These are phyloP conservation scores for Drosophila burlai DNA, from an alignment of 1,140 invertebrate genomes.

Conservation along the genomic window DNA sequence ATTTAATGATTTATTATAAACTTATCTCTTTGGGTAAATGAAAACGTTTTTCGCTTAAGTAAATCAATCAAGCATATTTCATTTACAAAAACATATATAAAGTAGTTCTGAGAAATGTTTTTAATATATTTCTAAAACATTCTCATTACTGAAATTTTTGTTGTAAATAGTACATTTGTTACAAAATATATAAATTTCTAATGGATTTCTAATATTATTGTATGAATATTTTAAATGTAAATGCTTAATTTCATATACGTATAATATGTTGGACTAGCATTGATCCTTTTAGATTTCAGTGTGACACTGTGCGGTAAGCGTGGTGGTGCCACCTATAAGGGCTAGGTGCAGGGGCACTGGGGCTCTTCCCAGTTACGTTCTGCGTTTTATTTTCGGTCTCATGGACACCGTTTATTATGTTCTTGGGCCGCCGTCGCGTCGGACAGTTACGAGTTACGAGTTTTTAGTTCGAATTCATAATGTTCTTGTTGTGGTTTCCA, in stretches of 20 bases:
- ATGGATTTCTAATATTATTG: not conserved
- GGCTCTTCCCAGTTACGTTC: slow-evolving; percentile 39
- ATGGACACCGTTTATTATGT: slow-evolving; percentile 46
- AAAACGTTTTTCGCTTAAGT: not conserved
- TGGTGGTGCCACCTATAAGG: not conserved
- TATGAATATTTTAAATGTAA: not conserved
- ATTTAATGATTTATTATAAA: not conserved
- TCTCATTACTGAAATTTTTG: not conserved
- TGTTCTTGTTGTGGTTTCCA: slow-evolving; percentile 33
- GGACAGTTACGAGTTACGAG: slow-evolving; percentile 34
- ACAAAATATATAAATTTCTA: not conserved
- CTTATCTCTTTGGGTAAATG: not conserved
- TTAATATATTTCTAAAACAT: not conserved
- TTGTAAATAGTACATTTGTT: too few relatives aligned
- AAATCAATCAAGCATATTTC: not conserved
- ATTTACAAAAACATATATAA: not conserved
- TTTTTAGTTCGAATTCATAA: slow-evolving; percentile 40
- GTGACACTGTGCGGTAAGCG: slow-evolving; percentile 16
- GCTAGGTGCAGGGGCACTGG: not conserved
- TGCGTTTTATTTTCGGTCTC: slow-evolving; percentile 43
- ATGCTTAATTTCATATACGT: too few relatives aligned
- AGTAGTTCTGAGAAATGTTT: too few relatives aligned
- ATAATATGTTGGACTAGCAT: not conserved
- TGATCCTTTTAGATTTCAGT: slow-evolving; percentile 21
- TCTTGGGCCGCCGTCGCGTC: slow-evolving; percentile 15